Evolutionary conservation across 2,888 invertebrate genomes (phyloP).

Genomic region (Ormyrus pomaceus): DNA sequence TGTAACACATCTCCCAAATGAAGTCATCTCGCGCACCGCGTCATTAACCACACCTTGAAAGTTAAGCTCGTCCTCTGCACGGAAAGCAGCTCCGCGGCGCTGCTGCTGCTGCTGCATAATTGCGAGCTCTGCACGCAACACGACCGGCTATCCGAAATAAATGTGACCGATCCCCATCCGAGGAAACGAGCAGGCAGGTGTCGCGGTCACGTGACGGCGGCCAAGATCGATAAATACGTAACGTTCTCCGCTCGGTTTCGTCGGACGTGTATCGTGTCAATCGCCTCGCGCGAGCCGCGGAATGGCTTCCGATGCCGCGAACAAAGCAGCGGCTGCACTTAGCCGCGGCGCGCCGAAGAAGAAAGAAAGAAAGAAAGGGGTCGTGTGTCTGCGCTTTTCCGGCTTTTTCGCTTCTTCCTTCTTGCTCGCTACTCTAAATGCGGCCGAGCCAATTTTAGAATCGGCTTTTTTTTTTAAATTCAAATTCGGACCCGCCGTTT

Average conservation of each 20-base stretch:
- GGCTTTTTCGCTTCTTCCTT: neutral
- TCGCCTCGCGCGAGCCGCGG: neutral
- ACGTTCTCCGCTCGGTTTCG: no score
- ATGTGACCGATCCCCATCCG: neutral
- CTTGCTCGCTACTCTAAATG: neutral
- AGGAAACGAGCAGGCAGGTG: no score
- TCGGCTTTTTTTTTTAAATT: neutral
- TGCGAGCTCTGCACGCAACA: neutral
- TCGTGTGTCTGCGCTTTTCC: neutral
- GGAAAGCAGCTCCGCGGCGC: no score
- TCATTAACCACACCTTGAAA: neutral
- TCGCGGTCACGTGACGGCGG: no score
- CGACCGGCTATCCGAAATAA: neutral
- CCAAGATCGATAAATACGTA: no score
- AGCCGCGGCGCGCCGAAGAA: neutral
- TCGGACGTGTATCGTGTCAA: neutral
- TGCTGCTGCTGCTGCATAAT: no score
- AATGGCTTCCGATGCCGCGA: neutral
- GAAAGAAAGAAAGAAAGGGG: neutral
- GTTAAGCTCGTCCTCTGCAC: neutral
- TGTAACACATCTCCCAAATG: neutral
- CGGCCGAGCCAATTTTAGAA: constrained; percentile 18
- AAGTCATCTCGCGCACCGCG: neutral
- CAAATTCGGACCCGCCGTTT: no score
- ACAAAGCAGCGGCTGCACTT: neutral